phyloP scores from a whole-genome alignment of 2,113 vertebrate species.

The Tympanuchus pallidicinctus region DNA sequence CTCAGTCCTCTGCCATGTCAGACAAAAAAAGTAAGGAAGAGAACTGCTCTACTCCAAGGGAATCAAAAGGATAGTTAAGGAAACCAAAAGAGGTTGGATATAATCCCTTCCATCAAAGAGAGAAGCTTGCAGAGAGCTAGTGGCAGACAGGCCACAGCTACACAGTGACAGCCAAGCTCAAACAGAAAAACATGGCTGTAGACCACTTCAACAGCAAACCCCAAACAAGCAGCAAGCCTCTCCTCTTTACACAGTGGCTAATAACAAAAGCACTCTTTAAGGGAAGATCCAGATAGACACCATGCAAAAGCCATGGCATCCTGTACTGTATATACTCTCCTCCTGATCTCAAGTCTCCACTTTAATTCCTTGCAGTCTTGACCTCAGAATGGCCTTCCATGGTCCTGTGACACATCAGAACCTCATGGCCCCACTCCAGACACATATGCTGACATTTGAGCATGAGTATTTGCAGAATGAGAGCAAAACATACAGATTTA shows the following conservation, averaged over 20 bases:
- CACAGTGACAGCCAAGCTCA: neutral
- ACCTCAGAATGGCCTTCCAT: neutral
- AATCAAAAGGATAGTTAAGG: neutral
- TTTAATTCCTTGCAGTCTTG: neutral
- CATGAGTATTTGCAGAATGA: neutral
- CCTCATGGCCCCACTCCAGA: neutral
- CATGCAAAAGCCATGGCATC: neutral
- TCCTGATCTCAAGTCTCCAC: neutral
- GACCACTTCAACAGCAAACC: neutral
- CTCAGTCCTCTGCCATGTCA: neutral
- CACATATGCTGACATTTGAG: neutral
- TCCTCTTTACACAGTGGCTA: neutral
- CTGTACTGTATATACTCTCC: neutral
- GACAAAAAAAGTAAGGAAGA: neutral
- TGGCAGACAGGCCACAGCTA: neutral
- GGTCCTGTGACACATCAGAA: neutral
- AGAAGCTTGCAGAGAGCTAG: neutral
- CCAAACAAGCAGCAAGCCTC: neutral
- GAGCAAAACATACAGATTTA: conserved; percentile 22
- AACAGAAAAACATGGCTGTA: neutral
- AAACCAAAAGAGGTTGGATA: neutral
- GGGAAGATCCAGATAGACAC: neutral
- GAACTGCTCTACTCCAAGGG: neutral
- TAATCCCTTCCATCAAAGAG: neutral
- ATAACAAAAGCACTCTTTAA: neutral